These are phyloP conservation scores for Danaus melanippus DNA, from an alignment of 1,140 invertebrate species.

Conservation along the genomic window DNA sequence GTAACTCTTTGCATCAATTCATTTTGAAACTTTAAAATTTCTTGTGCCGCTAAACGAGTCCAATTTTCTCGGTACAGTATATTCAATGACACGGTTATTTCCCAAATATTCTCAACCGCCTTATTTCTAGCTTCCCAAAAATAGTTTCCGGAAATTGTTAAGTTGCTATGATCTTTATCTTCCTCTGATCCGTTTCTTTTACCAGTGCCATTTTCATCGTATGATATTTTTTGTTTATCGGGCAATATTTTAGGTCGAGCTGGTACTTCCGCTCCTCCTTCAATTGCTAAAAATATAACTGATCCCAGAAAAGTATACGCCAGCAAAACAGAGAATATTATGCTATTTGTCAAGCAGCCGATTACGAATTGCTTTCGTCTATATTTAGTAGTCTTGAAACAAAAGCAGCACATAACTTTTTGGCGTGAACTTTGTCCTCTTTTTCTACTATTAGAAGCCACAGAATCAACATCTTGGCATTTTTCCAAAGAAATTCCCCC, in stretches of 20 bases:
- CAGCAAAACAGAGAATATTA: slow-evolving; percentile 88
- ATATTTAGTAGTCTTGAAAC: slow-evolving; percentile 72
- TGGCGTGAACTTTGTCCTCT: slow-evolving; percentile 60
- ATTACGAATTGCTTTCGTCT: slow-evolving; percentile 71
- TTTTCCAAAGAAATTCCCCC: slow-evolving; percentile 61
- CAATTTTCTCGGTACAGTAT: slow-evolving; percentile 96
- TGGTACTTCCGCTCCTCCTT: slow-evolving; percentile 74
- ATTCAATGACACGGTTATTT: slow-evolving; percentile 94
- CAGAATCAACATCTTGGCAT: slow-evolving; percentile 65
- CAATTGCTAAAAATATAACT: slow-evolving; percentile 93
- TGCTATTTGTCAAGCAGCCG: slow-evolving; percentile 87
- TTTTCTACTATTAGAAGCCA: slow-evolving; percentile 64
- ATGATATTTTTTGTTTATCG: slow-evolving; percentile 61
- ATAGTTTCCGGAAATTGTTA: slow-evolving; percentile 63
- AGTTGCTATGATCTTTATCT: slow-evolving; percentile 57
- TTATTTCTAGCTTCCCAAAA: slow-evolving; percentile 77
- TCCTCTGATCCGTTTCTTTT: slow-evolving; percentile 47
- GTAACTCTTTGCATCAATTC: slow-evolving; percentile 85
- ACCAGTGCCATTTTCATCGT: slow-evolving; percentile 36
- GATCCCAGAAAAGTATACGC: slow-evolving; percentile 93
- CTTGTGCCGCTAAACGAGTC: slow-evolving; percentile 78
- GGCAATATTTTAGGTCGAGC: slow-evolving; percentile 61
- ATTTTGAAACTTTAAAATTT: slow-evolving; percentile 79
- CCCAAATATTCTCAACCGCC: slow-evolving; percentile 93
- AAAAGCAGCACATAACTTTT: slow-evolving; percentile 70